Conservation (phyloP, 2,888 invertebrate species). For the Leptinotarsa haldemani region DNA sequence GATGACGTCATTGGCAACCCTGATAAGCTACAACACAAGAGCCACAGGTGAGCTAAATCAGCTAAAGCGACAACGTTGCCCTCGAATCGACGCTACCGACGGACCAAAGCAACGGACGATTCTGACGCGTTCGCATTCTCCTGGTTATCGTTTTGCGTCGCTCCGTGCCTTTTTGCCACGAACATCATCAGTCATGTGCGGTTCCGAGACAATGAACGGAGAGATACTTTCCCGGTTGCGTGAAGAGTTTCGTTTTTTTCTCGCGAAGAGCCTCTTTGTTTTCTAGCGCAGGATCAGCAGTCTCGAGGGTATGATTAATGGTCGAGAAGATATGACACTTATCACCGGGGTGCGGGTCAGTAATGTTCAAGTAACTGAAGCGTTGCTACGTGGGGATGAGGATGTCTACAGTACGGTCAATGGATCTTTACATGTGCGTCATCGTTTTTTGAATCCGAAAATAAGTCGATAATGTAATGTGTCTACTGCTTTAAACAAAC, state of each 20-base stretch:
- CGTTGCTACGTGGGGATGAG: too few relatives aligned
- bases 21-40: too few relatives aligned
- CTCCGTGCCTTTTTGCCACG: conserved; percentile 5
- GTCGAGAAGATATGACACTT: not conserved
- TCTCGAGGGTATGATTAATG: conserved; percentile 2
- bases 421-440: too few relatives aligned
- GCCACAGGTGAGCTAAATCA: not conserved
- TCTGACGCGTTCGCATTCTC: not conserved
- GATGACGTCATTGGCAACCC: too few relatives aligned
- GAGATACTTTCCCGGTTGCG: conserved; percentile 14
- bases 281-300: not conserved
- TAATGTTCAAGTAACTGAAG: too few relatives aligned
- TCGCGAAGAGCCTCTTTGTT: conserved; percentile 4
- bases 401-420: too few relatives aligned
- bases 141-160: not conserved
- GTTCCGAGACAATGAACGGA: conserved; percentile 26
- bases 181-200: conserved; percentile 25
- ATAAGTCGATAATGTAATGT: too few relatives aligned
- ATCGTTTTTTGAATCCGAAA: too few relatives aligned
- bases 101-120: not conserved
- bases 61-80: not conserved
- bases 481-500: too few relatives aligned
- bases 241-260: conserved; percentile 1
- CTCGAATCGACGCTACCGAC: not conserved
- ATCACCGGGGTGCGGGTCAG: too few relatives aligned